These are phyloP conservation scores for Molossus molossus DNA, from an alignment of 2,797 vertebrate species.

Conservation along the genomic window DNA sequence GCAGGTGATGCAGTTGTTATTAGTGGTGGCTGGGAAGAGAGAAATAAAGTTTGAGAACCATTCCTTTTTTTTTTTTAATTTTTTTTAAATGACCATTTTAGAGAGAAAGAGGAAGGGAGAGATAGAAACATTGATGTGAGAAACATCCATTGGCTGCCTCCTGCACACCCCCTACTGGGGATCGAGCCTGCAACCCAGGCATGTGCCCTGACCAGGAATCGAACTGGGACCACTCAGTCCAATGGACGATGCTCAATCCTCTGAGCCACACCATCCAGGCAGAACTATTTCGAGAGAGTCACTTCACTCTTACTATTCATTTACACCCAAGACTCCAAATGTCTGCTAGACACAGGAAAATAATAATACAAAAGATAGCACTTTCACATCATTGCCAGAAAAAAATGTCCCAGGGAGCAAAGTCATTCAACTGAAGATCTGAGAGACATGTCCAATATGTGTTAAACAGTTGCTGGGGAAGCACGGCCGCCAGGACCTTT, in stretches of 20 bases:
- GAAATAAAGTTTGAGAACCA: not conserved
- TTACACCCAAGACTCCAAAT: slow-evolving; percentile 73
- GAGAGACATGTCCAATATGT: not conserved
- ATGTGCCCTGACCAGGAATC: no score
- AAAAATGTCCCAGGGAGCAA: slow-evolving; percentile 1
- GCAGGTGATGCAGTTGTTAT: no score
- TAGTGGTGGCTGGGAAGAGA: not conserved
- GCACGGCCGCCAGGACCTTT: rapidly evolving
- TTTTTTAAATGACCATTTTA: no score
- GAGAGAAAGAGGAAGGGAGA: no score
- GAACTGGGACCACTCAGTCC: no score
- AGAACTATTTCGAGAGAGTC: not conserved
- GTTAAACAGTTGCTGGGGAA: not conserved
- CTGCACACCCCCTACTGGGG: no score
- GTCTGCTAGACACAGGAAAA: slow-evolving; percentile 64
- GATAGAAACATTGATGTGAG: no score
- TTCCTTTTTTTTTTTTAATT: not conserved
- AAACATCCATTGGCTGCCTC: no score
- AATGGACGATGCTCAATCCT: no score
- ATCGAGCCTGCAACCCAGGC: no score
- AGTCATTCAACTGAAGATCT: slow-evolving; percentile 5
- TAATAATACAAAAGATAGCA: slow-evolving; percentile 47
- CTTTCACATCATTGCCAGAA: slow-evolving; percentile 39
- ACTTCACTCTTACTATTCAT: slow-evolving; percentile 56
- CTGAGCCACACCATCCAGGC: no score